Evolutionary conservation across 2,797 vertebrate species (phyloP).

Genomic region (Psittacula echo): DNA sequence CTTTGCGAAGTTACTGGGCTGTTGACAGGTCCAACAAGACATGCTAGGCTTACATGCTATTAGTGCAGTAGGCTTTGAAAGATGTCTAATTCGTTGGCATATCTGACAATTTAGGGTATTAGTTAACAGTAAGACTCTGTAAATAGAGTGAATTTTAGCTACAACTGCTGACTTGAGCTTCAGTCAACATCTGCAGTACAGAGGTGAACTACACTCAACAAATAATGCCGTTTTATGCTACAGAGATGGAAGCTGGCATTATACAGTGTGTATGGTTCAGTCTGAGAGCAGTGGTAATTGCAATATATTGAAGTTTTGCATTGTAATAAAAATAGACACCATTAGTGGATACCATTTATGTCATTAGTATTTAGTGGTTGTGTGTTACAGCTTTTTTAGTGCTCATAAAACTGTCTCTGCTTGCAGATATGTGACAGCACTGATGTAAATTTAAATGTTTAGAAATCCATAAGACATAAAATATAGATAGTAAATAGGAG

Average conservation of each 20-base stretch:
- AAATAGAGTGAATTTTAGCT: slow-evolving; percentile 43
- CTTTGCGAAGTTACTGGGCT: slow-evolving; percentile 43
- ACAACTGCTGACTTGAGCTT: slow-evolving; percentile 41
- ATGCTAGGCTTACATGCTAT: slow-evolving; percentile 34
- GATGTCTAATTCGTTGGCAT: slow-evolving; percentile 52
- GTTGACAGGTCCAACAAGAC: slow-evolving; percentile 38
- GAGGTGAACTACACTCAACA: background rate
- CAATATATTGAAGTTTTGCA: slow-evolving; percentile 85
- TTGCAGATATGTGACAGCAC: slow-evolving; percentile 87
- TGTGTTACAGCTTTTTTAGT: slow-evolving; percentile 91
- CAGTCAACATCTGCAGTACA: background rate
- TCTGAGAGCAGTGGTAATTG: slow-evolving; percentile 84
- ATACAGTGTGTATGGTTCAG: slow-evolving; percentile 51
- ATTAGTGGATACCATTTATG: slow-evolving; percentile 92
- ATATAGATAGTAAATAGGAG: slow-evolving; percentile 83
- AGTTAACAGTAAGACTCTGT: slow-evolving; percentile 40
- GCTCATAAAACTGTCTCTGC: slow-evolving; percentile 92
- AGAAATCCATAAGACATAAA: slow-evolving; percentile 92
- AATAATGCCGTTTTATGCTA: slow-evolving; percentile 33
- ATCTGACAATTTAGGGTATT: slow-evolving; percentile 56
- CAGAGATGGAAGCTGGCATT: background rate
- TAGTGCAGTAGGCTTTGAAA: slow-evolving; percentile 43
- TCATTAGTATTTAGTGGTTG: slow-evolving; percentile 87
- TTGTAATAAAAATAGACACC: slow-evolving; percentile 86
- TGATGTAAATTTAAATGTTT: slow-evolving; percentile 85